Evolutionary conservation across 2,797 vertebrate species (phyloP), one percentile per base, ranked within the genome.

Genomic region (Enteromius afrohamiltoni): DNA sequence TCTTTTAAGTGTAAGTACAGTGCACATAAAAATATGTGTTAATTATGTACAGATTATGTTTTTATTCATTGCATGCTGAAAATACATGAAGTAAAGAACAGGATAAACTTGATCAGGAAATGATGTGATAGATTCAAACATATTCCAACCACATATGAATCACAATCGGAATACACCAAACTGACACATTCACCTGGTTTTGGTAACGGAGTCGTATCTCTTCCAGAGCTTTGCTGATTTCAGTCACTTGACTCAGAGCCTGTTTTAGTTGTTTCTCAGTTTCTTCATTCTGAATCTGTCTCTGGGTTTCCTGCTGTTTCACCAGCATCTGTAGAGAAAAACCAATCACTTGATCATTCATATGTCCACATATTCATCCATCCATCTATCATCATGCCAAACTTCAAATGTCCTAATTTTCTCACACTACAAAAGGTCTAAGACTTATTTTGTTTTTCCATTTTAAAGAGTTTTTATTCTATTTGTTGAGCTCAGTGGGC

Each of bases 211-310:
- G 82, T 4, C 90, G 92, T 31, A 95, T 89, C 19, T 94, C 89
- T 19, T 92, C 89, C 89, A 96, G 91, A 8, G 65, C 75, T 6
- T 45, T 83, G 77, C 81, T 91, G 84, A 95, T 84, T 11, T 23
- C 55, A 8, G 91, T 87, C 83, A 96, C 90, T 6, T 96, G 93
- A 14, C 92, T 86, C 87, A 96, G 88, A 3, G 95, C 95, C 9
- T 89, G 90, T 53, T 93, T 88, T 26, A 96, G 91, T 89, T 92
- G 93, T 51, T 87, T 65, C 1, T 85, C 87, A 4, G 86, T 84
- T 4, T 90, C 93, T 0, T 58, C 13, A 21, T 74, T 89, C 77
- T 89, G 88, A 26, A 91, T 93, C 84, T 92, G 93, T 13, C 88
- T 79, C 16, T 89, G 88, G 1, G 87, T 84, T 19, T 79, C 92